These are phyloP conservation scores for Ditylenchus dipsaci DNA, from an alignment of 1,140 invertebrate species.

Conservation along the genomic window DNA sequence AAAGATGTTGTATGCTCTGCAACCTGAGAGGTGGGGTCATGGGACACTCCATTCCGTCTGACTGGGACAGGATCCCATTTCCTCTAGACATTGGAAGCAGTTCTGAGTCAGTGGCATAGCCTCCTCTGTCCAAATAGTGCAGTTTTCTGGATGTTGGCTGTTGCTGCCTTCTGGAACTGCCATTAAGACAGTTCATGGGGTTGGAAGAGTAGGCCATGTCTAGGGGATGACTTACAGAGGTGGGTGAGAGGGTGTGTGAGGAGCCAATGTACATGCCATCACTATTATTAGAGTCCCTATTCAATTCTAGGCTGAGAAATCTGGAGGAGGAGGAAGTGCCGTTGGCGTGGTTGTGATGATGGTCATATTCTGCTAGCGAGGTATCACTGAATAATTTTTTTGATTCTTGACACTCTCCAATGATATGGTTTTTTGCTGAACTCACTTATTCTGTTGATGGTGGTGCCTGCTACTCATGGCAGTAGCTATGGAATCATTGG, in stretches of 20 bases:
- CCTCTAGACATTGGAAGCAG: background rate
- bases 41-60: background rate
- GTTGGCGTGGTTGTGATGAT: no score
- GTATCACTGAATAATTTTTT: no score
- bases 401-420: no score
- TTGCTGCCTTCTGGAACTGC: background rate
- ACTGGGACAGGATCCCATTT: background rate
- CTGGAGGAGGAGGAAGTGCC: no score
- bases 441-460: no score
- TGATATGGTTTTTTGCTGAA: no score
- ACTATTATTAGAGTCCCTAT: no score
- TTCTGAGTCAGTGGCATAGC: slow-evolving; percentile 8
- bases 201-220: background rate
- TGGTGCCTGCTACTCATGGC: background rate
- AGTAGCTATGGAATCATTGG: background rate
- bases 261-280: background rate
- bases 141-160: background rate
- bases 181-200: background rate
- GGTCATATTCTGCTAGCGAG: no score
- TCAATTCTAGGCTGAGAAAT: no score
- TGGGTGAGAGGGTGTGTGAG: background rate
- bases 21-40: slow-evolving; percentile 1
- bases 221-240: background rate
- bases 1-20: background rate
- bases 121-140: background rate